These are phyloP conservation scores for Chaenocephalus aceratus DNA, from an alignment of 2,113 vertebrate species.

Conservation along the genomic window DNA sequence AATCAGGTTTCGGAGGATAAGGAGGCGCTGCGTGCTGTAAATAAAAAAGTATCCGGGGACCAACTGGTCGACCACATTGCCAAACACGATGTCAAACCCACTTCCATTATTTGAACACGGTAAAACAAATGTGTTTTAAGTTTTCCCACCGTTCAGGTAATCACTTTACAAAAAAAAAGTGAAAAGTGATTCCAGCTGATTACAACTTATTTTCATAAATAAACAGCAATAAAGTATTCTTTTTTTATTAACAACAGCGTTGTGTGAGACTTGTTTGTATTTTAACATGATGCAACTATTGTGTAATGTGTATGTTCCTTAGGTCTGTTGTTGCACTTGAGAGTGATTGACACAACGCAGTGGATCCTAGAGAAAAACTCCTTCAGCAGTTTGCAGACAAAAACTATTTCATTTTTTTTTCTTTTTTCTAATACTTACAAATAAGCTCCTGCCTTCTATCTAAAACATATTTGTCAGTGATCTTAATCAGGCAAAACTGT, in stretches of 20 bases:
- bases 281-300: conserved; percentile 14
- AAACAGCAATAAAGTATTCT: too few species aligned
- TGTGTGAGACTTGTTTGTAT: not conserved
- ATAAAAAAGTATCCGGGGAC: conserved; percentile 44
- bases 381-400: conserved; percentile 10
- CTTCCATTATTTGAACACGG: conserved; percentile 39
- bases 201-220: not conserved
- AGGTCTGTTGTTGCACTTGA: conserved; percentile 26
- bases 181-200: not conserved
- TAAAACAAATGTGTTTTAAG: conserved; percentile 36
- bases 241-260: too few species aligned
- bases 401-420: conserved; percentile 40
- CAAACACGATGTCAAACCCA: conserved; percentile 44
- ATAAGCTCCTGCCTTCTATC: too few species aligned
- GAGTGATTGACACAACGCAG: not conserved
- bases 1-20: conserved; percentile 6
- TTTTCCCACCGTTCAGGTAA: not conserved
- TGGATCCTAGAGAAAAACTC: conserved; percentile 3
- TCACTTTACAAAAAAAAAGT: not conserved
- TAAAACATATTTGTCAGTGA: too few species aligned
- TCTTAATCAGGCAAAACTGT: too few species aligned
- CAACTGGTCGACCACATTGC: conserved; percentile 31
- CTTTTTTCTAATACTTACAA: not conserved
- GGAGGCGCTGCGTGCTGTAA: conserved; percentile 36
- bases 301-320: not conserved